Percentiles rank a stretch among this genome's conserved stretches.
Conservation (phyloP, 1,140 invertebrate species). For the Drosophila ironensis region DNA sequence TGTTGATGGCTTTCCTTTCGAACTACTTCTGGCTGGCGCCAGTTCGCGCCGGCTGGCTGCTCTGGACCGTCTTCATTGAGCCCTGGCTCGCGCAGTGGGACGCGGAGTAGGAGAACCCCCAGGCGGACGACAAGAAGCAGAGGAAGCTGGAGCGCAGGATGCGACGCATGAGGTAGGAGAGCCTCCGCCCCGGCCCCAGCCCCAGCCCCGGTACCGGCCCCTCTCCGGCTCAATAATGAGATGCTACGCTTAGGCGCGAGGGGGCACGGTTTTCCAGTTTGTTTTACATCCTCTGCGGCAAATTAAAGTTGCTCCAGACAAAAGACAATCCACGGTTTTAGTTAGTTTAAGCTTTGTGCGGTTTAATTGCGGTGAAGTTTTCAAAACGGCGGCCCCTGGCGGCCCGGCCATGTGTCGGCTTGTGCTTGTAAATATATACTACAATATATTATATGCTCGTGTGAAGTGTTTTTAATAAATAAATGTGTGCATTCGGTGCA, state of each 20-base stretch:
- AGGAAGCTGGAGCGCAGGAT: slow-evolving; percentile 90
- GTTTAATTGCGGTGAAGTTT: slow-evolving; percentile 52
- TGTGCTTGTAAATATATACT: slow-evolving; percentile 32
- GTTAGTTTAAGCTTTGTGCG: slow-evolving; percentile 53
- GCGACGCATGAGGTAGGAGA: slow-evolving; percentile 82
- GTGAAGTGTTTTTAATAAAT: slow-evolving; percentile 27
- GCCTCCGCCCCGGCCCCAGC: too few relatives aligned
- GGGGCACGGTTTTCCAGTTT: slow-evolving; percentile 31
- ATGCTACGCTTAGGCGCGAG: slow-evolving; percentile 54
- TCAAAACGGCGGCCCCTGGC: slow-evolving; percentile 2
- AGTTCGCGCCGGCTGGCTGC: slow-evolving; percentile 88
- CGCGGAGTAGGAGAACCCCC: slow-evolving; percentile 87
- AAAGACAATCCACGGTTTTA: slow-evolving; percentile 34
- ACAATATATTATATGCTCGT: too few relatives aligned
- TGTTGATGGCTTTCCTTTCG: slow-evolving; percentile 89
- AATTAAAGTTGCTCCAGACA: slow-evolving; percentile 56
- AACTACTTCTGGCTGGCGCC: slow-evolving; percentile 97
- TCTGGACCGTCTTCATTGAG: slow-evolving; percentile 92
- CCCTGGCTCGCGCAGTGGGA: slow-evolving; percentile 95
- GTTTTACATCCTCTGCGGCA: slow-evolving; percentile 32
- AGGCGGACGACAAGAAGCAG: slow-evolving; percentile 94
- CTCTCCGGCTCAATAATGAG: slow-evolving; percentile 57
- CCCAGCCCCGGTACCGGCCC: too few relatives aligned
- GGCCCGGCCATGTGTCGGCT: not conserved
- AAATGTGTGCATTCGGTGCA: slow-evolving; percentile 51